These are phyloP conservation scores for Branchellion lobata DNA, from an alignment of 2,888 invertebrate species.

Conservation along the genomic window DNA sequence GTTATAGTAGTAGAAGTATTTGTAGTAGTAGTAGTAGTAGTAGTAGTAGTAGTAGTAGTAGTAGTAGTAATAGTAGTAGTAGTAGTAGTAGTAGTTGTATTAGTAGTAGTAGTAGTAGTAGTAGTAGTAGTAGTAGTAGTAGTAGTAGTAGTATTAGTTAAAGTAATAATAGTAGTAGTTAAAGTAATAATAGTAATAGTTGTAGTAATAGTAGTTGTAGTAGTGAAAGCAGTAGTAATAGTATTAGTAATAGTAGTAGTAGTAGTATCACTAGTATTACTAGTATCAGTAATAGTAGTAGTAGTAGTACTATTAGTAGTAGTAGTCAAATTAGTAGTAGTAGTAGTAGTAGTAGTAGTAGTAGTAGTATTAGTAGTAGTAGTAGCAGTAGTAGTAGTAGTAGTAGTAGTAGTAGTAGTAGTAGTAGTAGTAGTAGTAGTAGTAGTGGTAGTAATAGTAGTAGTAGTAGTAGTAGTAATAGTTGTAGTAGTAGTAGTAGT, in stretches of 20 bases:
- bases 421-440: neutral
- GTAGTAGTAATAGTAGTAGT: neutral
- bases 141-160: neutral
- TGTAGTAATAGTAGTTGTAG: neutral
- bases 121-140: neutral
- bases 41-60: neutral
- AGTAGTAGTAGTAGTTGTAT: neutral
- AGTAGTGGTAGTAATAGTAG: slow-evolving; percentile 16
- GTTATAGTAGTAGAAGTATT: neutral
- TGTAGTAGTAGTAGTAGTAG: neutral
- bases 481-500: slow-evolving; percentile 2
- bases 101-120: slow-evolving; percentile 2
- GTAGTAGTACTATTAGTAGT: slow-evolving; percentile 42
- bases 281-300: slow-evolving; percentile 32
- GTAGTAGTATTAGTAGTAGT: neutral
- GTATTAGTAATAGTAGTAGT: neutral
- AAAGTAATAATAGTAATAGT: neutral
- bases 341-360: neutral
- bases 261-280: neutral
- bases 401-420: neutral
- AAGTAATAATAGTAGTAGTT: neutral
- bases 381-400: slow-evolving; percentile 4
- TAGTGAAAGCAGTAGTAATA: neutral
- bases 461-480: slow-evolving; percentile 19
- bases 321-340: neutral